phyloP scores from a whole-genome alignment of 2,888 invertebrate species.

The Drosophila algonquin region DNA sequence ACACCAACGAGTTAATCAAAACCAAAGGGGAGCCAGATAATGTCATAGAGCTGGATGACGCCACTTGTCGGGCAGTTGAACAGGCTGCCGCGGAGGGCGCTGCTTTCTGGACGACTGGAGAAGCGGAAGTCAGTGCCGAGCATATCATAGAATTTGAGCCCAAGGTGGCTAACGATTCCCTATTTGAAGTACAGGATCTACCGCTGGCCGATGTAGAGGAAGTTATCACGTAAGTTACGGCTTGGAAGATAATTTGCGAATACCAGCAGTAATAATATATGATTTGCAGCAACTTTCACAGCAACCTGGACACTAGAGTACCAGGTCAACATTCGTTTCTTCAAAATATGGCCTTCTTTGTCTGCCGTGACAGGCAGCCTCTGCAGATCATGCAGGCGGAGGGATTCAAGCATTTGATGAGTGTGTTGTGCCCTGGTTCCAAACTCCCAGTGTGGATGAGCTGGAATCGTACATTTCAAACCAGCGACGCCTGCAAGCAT shows the following conservation, averaged over 20 bases:
- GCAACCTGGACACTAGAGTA: conserved; percentile 17
- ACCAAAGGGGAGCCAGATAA: neutral
- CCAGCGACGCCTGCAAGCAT: conserved; percentile 31
- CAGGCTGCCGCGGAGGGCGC: neutral
- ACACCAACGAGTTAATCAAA: neutral
- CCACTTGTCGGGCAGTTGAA: conserved; percentile 6
- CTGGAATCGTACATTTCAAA: conserved; percentile 30
- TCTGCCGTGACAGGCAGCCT: conserved; percentile 55
- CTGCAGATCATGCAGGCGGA: conserved; percentile 44
- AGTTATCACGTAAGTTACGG: neutral
- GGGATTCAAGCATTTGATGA: conserved; percentile 43
- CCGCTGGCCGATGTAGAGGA: conserved; percentile 9
- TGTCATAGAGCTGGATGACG: conserved; percentile 20
- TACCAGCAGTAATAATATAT: too few relatives aligned
- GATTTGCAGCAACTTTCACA: conserved; percentile 3
- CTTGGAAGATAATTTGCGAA: too few relatives aligned
- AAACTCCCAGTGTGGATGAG: conserved; percentile 39
- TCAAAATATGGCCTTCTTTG: conserved; percentile 48
- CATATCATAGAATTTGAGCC: conserved; percentile 64
- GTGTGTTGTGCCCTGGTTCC: conserved; percentile 36
- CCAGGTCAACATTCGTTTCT: conserved; percentile 4
- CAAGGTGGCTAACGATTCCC: conserved; percentile 26
- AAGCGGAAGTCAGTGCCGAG: conserved; percentile 47
- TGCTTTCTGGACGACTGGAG: conserved; percentile 16
- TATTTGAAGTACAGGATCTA: conserved; percentile 8